phyloP scores from a whole-genome alignment of 1,140 invertebrate genomes.

The Trichonephila clavipes region DNA sequence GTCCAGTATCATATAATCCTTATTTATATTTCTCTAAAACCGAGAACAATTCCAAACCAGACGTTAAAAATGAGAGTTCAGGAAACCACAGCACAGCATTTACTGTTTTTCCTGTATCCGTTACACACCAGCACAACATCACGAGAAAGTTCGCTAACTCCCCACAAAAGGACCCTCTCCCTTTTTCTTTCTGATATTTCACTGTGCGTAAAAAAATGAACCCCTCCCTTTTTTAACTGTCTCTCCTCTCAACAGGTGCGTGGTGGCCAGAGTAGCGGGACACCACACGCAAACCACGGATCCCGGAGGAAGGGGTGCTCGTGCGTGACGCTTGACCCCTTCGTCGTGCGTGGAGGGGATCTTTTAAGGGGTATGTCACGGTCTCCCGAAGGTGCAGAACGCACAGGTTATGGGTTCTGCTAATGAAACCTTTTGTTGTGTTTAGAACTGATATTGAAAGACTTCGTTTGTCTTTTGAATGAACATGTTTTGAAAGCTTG shows the following conservation, averaged over 20 bases:
- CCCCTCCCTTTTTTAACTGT: constrained; percentile 27
- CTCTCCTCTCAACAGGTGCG: neutral
- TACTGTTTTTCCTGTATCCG: neutral
- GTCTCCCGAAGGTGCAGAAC: constrained; percentile 10
- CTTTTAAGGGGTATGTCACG: constrained; percentile 29
- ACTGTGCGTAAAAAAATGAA: neutral
- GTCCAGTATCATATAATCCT: no score
- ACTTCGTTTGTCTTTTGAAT: no score
- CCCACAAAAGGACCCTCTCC: constrained; percentile 10
- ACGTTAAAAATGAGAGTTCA: neutral
- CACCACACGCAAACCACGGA: neutral
- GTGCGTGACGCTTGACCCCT: constrained; percentile 62
- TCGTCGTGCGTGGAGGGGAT: constrained; percentile 34
- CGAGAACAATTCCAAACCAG: neutral
- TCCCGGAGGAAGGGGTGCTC: constrained; percentile 33
- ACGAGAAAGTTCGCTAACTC: neutral
- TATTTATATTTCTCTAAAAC: neutral
- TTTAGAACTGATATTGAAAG: no score
- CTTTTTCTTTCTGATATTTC: neutral
- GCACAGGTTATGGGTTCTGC: neutral
- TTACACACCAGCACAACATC: neutral
- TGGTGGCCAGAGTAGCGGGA: neutral
- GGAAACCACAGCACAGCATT: neutral
- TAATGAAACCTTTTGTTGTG: neutral
- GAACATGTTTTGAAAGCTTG: no score